A percentile compares a stretch with the other conserved stretches of the same genome.
phyloP scores from a whole-genome alignment of 2,888 invertebrate genomes.

The Hipparchia semele region DNA sequence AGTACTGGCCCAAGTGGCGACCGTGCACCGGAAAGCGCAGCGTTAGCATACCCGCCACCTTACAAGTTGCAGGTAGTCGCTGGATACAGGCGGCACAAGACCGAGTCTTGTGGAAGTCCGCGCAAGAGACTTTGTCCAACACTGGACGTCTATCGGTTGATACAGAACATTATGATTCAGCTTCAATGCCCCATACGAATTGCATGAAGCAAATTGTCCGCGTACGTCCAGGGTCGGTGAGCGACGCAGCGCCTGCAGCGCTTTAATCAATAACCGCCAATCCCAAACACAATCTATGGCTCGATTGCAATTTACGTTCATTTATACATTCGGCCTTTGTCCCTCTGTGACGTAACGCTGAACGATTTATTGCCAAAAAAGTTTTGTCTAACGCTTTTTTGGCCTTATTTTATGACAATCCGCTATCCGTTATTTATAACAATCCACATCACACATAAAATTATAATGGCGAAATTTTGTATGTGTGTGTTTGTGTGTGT shows the following conservation, averaged over 20 bases:
- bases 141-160: too few species aligned
- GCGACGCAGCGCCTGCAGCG: slow-evolving; percentile 55
- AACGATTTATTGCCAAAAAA: neutral
- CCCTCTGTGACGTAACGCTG: neutral
- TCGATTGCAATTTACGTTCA: slow-evolving; percentile 15
- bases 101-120: neutral
- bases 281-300: slow-evolving; percentile 26
- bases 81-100: neutral
- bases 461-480: too few species aligned
- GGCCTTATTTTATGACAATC: too few species aligned
- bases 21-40: too few species aligned
- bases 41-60: too few species aligned
- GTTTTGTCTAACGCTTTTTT: too few species aligned
- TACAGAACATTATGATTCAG: neutral
- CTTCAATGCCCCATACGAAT: neutral
- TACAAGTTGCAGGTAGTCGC: too few species aligned
- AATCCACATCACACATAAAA: neutral
- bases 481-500: too few species aligned
- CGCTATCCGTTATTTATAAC: too few species aligned
- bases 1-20: too few species aligned
- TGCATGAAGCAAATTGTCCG: neutral
- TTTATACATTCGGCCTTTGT: slow-evolving; percentile 11
- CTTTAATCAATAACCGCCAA: slow-evolving; percentile 68
- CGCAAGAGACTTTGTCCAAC: neutral
- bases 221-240: neutral